Percentiles rank a stretch among this genome's conserved stretches.
These are phyloP conservation scores for Cephus rjabovi DNA, from an alignment of 2,888 invertebrate genomes.

Conservation along the genomic window DNA sequence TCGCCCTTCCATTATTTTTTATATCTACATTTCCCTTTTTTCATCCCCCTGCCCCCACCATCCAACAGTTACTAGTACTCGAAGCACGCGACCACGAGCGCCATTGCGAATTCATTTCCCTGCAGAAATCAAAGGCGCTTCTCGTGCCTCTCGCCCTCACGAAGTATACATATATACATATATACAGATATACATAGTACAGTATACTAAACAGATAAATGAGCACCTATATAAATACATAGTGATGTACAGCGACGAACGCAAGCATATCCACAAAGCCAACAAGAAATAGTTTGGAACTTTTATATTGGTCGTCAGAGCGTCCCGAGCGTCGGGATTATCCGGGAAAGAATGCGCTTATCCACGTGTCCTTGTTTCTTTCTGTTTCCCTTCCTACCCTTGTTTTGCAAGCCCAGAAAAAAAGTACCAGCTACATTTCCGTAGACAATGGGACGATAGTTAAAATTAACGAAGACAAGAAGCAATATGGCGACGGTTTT, in stretches of 20 bases:
- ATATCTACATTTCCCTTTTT: not conserved
- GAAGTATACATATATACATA: too few species aligned
- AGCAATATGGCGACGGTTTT: not conserved
- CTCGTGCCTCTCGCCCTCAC: not conserved
- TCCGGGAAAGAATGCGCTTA: not conserved
- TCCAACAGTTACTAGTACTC: not conserved
- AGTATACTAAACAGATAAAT: not conserved
- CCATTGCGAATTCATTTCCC: not conserved
- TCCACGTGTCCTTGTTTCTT: not conserved
- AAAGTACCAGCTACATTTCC: not conserved
- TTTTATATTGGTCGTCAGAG: not conserved
- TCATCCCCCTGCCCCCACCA: not conserved
- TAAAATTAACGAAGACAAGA: not conserved
- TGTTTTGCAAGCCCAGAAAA: not conserved
- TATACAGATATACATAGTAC: too few species aligned
- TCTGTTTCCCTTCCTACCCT: not conserved
- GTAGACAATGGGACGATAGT: not conserved
- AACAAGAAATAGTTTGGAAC: not conserved
- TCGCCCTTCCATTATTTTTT: not conserved
- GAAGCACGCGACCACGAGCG: conserved; percentile 8
- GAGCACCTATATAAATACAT: not conserved
- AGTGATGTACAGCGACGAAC: not conserved
- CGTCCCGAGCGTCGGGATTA: not conserved
- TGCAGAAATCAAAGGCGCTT: not conserved
- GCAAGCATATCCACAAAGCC: too few species aligned